These are phyloP conservation scores for Akabosia matsudoensis DNA, from an alignment of 1,140 invertebrate species.

Conservation along the genomic window DNA sequence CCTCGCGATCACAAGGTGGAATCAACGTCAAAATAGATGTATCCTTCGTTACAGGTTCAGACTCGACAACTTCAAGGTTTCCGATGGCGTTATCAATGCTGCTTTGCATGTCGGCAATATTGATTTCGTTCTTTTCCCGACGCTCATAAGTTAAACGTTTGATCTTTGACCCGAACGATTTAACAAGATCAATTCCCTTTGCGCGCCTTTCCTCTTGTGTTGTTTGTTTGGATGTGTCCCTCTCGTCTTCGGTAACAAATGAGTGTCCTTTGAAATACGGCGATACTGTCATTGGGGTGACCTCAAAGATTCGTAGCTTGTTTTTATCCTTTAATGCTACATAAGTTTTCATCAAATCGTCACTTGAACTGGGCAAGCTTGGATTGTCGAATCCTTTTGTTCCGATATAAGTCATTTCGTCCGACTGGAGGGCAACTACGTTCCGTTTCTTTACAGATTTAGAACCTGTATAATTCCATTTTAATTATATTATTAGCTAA, in stretches of 20 bases:
- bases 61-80: conserved; percentile 9
- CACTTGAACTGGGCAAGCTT: neutral
- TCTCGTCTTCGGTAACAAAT: conserved; percentile 28
- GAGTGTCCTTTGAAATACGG: conserved; percentile 33
- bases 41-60: conserved; percentile 27
- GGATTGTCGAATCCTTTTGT: conserved; percentile 8
- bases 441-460: conserved; percentile 6
- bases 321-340: conserved; percentile 33
- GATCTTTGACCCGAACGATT: conserved; percentile 45
- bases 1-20: conserved; percentile 43
- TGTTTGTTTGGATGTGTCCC: neutral
- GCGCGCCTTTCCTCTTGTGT: conserved; percentile 29
- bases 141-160: conserved; percentile 41
- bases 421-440: neutral
- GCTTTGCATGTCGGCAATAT: conserved; percentile 36
- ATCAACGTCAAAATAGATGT: conserved; percentile 26
- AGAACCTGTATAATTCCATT: no score
- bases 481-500: no score
- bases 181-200: conserved; percentile 30
- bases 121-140: conserved; percentile 36
- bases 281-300: conserved; percentile 32
- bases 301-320: conserved; percentile 36
- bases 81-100: conserved; percentile 35
- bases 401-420: conserved; percentile 19
- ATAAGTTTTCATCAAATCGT: conserved; percentile 29